phyloP scores from a whole-genome alignment of 2,888 invertebrate genomes.

The Antheraea assamensis region DNA sequence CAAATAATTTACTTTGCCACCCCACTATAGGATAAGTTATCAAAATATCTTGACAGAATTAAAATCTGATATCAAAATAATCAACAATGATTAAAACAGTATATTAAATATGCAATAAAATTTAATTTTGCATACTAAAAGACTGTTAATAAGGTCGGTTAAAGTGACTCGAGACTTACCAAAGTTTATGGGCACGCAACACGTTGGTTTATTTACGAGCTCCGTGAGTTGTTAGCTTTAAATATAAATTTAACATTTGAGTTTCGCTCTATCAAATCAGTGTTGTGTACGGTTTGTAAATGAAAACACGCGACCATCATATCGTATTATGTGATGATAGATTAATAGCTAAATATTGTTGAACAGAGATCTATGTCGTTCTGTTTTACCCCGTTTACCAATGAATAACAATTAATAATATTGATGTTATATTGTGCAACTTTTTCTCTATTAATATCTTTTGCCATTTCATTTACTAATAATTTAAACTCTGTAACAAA shows the following conservation, averaged over 20 bases:
- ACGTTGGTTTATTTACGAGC: constrained; percentile 22
- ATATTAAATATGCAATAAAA: constrained; percentile 4
- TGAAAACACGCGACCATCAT: constrained; percentile 39
- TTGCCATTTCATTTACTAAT: too few relatives aligned
- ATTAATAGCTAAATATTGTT: neutral
- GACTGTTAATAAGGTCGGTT: constrained; percentile 17
- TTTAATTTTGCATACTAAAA: constrained; percentile 10
- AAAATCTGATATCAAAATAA: neutral
- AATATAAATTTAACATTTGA: constrained; percentile 53
- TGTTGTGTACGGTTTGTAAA: constrained; percentile 30
- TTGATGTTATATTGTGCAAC: neutral
- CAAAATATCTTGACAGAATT: constrained; percentile 1
- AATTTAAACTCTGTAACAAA: too few relatives aligned
- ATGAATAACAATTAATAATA: neutral
- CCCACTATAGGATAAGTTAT: neutral
- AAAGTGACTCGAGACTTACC: constrained; percentile 18
- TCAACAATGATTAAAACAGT: neutral
- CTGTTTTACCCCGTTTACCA: neutral
- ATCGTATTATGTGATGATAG: constrained; percentile 20
- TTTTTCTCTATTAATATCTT: too few relatives aligned
- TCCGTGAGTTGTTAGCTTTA: constrained; percentile 30
- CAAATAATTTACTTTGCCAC: neutral
- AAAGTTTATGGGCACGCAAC: constrained; percentile 23
- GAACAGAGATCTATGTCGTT: neutral
- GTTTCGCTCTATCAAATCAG: constrained; percentile 51